phyloP scores from a whole-genome alignment of 2,797 vertebrate species.

The Eutrigla gurnardus region DNA sequence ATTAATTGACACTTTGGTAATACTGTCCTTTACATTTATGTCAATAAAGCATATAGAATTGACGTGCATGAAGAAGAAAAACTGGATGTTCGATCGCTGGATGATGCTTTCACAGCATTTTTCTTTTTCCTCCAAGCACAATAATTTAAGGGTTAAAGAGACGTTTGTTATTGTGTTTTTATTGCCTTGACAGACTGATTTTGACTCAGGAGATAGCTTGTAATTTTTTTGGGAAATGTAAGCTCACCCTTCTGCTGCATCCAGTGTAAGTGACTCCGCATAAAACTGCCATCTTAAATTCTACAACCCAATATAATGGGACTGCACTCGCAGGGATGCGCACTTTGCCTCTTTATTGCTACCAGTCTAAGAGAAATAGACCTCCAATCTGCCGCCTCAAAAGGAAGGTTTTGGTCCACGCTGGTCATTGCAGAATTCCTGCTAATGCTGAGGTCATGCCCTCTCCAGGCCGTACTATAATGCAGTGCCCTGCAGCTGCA shows the following conservation, averaged over 20 bases:
- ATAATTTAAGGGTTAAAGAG: neutral
- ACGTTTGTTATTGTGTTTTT: neutral
- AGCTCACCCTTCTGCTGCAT: constrained; percentile 28
- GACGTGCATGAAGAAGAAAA: neutral
- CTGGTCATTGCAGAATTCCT: constrained; percentile 27
- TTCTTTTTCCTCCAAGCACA: neutral
- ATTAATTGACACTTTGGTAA: neutral
- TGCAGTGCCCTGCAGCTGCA: constrained; percentile 35
- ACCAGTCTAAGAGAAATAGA: neutral
- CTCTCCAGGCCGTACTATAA: constrained; percentile 17
- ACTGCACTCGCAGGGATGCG: constrained; percentile 17
- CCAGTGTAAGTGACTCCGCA: constrained; percentile 31
- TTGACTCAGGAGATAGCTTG: neutral
- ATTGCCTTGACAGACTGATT: neutral
- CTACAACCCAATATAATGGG: constrained; percentile 26
- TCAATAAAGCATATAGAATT: neutral
- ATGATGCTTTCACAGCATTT: neutral
- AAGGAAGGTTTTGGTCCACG: constrained; percentile 18
- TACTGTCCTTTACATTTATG: neutral
- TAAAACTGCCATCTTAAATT: constrained; percentile 54
- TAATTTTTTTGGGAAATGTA: constrained; percentile 7
- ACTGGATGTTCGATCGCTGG: neutral
- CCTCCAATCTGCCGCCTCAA: neutral
- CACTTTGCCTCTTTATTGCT: neutral
- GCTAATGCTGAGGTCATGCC: constrained; percentile 14